Base-by-base conservation (phyloP, 2,797 vertebrate genomes). In the Antrozous pallidus region DNA sequence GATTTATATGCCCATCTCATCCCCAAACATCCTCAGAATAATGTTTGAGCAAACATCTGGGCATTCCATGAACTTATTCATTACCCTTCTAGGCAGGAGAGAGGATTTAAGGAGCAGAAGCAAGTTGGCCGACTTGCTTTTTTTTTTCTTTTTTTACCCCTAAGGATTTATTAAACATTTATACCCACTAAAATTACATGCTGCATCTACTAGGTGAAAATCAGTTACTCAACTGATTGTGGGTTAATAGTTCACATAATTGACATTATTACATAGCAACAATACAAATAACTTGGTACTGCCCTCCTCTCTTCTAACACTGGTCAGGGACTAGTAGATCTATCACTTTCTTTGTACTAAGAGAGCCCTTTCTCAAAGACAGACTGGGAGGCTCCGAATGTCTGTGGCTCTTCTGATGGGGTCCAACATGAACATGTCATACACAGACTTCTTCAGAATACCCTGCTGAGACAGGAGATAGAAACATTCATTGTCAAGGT, bases 151-250 rank as follows among this genome's bases (percentile, higher is more conserved):
- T 5, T 26, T 9, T 9, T 0, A 1, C 11, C 18, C 79, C 40
- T 79, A 91, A 77, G 40, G 1, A 22, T 65, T 87, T 70, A 84
- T 58, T 74, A 82, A 73, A 73, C 31, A 90, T 56, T 51, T 69
- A 49, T 63, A 63, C 3, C 10, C 36, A 77, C 26, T 94, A 49
- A 79, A 91, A 85, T 93, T 51, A 88, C 36, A 88, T 79, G 6
- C 13, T 65, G n/a, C 8, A 54, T 36, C n/a, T 78, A 88, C n/a
- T 71, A 69, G 24, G 9, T 71, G 26, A 96, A 93, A 95, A 65
- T 67, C 36, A 91, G n/a, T 80, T n/a, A 77, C 33, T 93, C n/a
- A 93, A 28, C 14, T 81, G 36, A 86, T 33, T 75, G 18, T n/a
- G 28, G 36, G 47, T 79, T 85, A 80, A 58, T 24, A 22, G 22